Percentiles rank a stretch among this genome's conserved stretches.
Evolutionary conservation across 2,113 vertebrate species (phyloP).

Genomic region (Mionectes macconnelli): DNA sequence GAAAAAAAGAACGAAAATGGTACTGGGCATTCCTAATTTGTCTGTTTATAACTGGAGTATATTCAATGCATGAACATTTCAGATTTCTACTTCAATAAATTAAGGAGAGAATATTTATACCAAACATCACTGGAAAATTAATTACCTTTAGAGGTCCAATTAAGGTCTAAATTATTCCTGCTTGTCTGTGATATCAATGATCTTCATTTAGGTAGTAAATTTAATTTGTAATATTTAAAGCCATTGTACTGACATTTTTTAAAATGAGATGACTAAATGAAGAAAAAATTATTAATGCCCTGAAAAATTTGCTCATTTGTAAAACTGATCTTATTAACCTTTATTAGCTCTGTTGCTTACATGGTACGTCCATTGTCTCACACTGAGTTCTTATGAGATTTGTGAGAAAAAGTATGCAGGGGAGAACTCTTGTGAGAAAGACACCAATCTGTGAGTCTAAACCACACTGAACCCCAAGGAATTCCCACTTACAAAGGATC

Average conservation of each 20-base stretch:
- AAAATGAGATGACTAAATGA: background rate
- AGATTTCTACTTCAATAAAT: background rate
- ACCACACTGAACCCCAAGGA: background rate
- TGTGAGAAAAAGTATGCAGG: background rate
- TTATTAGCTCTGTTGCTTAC: background rate
- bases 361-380: background rate
- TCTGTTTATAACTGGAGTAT: background rate
- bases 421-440: background rate
- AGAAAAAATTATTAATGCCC: background rate
- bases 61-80: background rate
- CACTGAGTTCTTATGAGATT: background rate
- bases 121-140: slow-evolving; percentile 19
- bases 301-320: slow-evolving; percentile 34
- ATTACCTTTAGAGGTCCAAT: slow-evolving; percentile 30
- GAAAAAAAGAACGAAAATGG: background rate
- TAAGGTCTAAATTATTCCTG: slow-evolving; percentile 39
- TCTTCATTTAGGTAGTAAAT: background rate
- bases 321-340: slow-evolving; percentile 8
- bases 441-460: background rate
- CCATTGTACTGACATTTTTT: background rate
- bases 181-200: background rate
- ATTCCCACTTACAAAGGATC: background rate
- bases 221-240: slow-evolving; percentile 45
- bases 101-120: slow-evolving; percentile 34
- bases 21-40: background rate